Base-by-base conservation (phyloP, 1,140 invertebrate species). In the Drosophila subobscura region DNA sequence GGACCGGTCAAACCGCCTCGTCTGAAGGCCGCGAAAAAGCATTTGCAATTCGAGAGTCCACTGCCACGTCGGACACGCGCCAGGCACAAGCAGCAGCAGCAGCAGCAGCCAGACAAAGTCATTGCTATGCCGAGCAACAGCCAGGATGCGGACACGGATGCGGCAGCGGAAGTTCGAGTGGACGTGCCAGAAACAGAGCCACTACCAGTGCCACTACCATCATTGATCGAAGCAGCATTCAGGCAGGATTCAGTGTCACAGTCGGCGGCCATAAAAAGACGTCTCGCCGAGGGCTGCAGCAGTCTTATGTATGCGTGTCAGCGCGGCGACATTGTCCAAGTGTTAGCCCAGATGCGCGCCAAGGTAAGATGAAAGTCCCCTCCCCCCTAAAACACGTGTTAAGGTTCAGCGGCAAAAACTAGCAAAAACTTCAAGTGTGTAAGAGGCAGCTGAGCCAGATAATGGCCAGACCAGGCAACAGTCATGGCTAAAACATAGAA, bases 251-350 rank as follows among this genome's bases (percentile, higher is more conserved):
- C 37, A n/a, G 75, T 64, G 33, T 10, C 50, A 41, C 33, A 27
- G 25, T 47, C 25, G 63, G n/a, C 51, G 10, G 54, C 64, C 27
- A 61, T 71, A 72, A 86, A 80, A 84, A 83, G 14, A 57, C 91
- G 91, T 70, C 88, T 94, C 68, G 92, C 92, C 60, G 93, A 93
- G 72, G 93, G 93, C 73, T 94, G 93, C 84, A 96, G 96, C 53
- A 94, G 95, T 54, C 93, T 98, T 81, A 97, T 98, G 96, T 96
- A 97, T 92, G 96, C 97, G 75, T 97, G 96, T 89, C 96, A 97
- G 92, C 96, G 97, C 91, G 94, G 93, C 75, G 92, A 94, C 86
- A 92, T 94, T 85, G 86, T 92, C 4, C 91, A 92, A 57, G 94
- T 94, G 14, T 77, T 93, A 16, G 92, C 92, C 77, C 76, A 93